These are phyloP conservation scores for Catalaphyllia jardinei DNA, from an alignment of 64 coral and sea anemone genomes.

Conservation along the genomic window DNA sequence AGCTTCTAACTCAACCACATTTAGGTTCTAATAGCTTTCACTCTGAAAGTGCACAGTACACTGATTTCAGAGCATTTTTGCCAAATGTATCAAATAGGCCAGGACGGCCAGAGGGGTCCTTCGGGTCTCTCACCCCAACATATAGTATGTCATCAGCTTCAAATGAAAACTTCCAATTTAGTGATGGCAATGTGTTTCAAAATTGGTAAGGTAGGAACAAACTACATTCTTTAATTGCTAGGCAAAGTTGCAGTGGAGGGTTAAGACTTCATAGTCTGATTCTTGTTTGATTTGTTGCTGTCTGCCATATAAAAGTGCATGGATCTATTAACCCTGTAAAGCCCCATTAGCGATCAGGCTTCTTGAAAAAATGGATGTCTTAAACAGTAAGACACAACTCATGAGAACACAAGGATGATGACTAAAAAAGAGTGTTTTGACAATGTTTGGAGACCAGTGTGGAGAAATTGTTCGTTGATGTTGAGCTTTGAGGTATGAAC, in stretches of 20 bases:
- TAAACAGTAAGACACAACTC: background rate
- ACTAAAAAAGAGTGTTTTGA: constrained; percentile 11
- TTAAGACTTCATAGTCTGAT: background rate
- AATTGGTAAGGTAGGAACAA: background rate
- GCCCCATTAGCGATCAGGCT: background rate
- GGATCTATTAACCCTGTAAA: background rate
- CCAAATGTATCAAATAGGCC: background rate
- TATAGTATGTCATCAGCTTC: background rate
- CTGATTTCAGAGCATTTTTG: constrained; percentile 17
- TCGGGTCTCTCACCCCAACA: background rate
- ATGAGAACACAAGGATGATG: constrained; percentile 5
- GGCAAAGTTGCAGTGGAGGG: background rate
- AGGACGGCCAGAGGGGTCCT: background rate
- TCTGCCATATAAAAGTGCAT: background rate
- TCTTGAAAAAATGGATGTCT: background rate
- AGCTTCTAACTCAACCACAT: constrained; percentile 24
- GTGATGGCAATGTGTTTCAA: background rate
- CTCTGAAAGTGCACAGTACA: background rate
- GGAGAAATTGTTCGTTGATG: constrained; percentile 26
- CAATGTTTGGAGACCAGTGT: background rate
- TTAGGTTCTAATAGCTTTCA: constrained; percentile 9
- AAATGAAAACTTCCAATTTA: background rate
- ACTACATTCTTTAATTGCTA: background rate
- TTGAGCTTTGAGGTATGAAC: too few species aligned
- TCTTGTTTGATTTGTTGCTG: background rate